Base-by-base conservation (phyloP, 2,888 invertebrate genomes). In the Lacanobia oleracea region DNA sequence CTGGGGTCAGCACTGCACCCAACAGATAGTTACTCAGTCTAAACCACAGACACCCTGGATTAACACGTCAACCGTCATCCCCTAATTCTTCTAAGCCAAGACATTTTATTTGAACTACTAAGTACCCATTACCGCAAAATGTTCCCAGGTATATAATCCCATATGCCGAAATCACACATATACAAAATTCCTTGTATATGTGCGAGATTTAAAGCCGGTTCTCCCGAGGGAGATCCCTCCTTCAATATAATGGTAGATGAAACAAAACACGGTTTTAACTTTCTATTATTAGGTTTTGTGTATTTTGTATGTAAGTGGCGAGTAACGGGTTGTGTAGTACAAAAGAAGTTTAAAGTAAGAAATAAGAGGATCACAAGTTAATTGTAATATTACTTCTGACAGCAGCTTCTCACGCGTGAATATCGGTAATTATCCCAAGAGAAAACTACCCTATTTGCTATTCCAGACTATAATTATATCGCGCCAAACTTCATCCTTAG, bases 191-290 rank as follows among this genome's bases (percentile, higher is more conserved):
- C 33, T 84, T 85, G 82, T 83, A 73, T 82, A 79, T 80, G 83
- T 83, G 75, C 64, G 68, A 83, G 83, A 78, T 83, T 79, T 87
- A 85, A 87, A 84, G 79, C 84, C 63, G 69, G 81, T 82, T 82
- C 81, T 73, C 89, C 75, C 87, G n/a, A n/a, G 90, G 90, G 89
- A 89, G 77, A 54, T 70, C 77, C 89, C 84, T 85, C 68, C 82
- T 84, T 88, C 88, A 87, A 88, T 88, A 88, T 83, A 83, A 83
- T 81, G 82, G 67, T 80, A 85, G 79, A 73, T 84, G 80, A 87
- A 85, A 85, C 77, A 82, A 80, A 83, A 77, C 75, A 67, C 63
- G 70, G 61, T 68, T 79, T 80, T 81, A 81, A 84, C 81, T 84
- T 84, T 79, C 60, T 71, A 75, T 80, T 88, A 83, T 83, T 81